These are phyloP conservation scores for Pterostichus madidus DNA, from an alignment of 2,888 invertebrate species.

Conservation along the genomic window DNA sequence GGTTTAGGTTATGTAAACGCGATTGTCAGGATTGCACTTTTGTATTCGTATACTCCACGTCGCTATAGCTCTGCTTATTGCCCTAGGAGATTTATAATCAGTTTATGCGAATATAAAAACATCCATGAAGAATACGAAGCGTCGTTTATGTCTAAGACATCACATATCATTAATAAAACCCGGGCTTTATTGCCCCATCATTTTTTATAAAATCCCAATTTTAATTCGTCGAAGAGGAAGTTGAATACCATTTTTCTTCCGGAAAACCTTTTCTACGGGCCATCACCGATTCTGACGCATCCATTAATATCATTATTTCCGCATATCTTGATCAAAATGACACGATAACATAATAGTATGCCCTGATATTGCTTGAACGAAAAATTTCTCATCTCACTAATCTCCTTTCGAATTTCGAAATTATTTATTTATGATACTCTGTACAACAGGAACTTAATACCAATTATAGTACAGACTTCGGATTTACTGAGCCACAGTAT, in stretches of 20 bases:
- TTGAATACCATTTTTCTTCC: conserved; percentile 17
- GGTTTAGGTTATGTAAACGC: conserved; percentile 38
- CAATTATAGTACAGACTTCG: no score
- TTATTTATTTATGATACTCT: no score
- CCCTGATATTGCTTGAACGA: no score
- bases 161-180: no score
- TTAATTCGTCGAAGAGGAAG: neutral
- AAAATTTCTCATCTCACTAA: no score
- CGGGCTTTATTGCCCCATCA: conserved; percentile 7
- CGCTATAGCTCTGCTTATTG: neutral
- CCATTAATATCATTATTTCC: conserved; percentile 34
- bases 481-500: no score
- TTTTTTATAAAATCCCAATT: neutral
- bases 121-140: neutral
- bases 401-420: no score
- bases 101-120: conserved; percentile 2
- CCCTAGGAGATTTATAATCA: conserved; percentile 16
- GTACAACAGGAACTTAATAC: no score
- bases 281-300: conserved; percentile 2
- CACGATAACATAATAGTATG: no score
- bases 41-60: neutral
- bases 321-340: conserved; percentile 16
- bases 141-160: no score
- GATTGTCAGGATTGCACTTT: conserved; percentile 11
- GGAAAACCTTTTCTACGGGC: no score